Evolutionary conservation across 2,113 vertebrate genomes (phyloP).

Genomic region (Vidua chalybeata): DNA sequence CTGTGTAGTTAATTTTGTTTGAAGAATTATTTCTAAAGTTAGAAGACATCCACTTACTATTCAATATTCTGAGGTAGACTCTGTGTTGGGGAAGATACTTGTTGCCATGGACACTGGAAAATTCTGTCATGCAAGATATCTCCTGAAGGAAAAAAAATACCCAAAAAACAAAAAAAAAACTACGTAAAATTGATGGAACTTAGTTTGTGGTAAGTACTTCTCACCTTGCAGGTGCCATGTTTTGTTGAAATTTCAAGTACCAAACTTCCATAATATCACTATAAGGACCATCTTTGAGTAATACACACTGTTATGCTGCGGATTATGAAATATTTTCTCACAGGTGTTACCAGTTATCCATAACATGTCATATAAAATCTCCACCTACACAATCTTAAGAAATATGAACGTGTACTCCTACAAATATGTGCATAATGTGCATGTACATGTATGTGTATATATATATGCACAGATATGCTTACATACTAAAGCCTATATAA

Average conservation of each 20-base stretch:
- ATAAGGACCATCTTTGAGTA: background rate
- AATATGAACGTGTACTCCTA: background rate
- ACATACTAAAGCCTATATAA: background rate
- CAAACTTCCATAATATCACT: background rate
- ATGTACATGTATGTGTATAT: background rate
- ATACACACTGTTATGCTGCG: background rate
- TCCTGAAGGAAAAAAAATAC: background rate
- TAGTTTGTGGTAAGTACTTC: background rate
- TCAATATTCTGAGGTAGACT: background rate
- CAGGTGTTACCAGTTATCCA: background rate
- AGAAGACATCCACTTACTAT: background rate
- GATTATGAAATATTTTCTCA: background rate
- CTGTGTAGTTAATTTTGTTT: background rate
- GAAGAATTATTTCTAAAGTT: background rate
- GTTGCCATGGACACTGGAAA: background rate
- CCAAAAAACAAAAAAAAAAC: background rate
- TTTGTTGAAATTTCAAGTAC: background rate
- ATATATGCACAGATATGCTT: background rate
- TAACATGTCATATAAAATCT: background rate
- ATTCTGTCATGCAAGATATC: background rate
- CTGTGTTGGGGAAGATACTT: background rate
- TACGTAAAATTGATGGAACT: background rate
- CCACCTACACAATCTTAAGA: background rate
- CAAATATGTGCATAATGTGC: background rate
- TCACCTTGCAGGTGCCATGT: background rate